These are phyloP conservation scores for Amazona ochrocephala DNA, from an alignment of 2,797 vertebrate species.

Conservation along the genomic window DNA sequence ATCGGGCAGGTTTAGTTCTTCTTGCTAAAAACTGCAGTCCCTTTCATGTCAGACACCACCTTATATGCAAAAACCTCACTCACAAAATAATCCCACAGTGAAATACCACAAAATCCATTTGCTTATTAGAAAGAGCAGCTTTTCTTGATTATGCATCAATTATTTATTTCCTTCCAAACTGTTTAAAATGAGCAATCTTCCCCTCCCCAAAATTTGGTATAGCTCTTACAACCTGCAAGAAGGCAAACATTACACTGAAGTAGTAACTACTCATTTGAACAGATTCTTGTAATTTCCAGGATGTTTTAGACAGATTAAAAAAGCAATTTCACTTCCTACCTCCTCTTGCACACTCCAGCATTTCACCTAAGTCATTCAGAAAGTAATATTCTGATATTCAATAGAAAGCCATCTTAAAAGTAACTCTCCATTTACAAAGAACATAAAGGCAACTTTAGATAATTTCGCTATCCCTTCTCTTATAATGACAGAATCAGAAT, in stretches of 20 bases:
- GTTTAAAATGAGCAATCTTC: neutral
- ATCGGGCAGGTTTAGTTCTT: neutral
- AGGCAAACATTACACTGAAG: neutral
- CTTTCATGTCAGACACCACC: neutral
- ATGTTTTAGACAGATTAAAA: neutral
- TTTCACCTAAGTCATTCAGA: neutral
- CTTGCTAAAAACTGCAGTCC: neutral
- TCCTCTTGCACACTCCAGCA: neutral
- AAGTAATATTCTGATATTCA: neutral
- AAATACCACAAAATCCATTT: neutral
- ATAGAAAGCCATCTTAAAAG: slow-evolving; percentile 7
- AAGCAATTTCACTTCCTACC: neutral
- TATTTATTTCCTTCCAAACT: neutral
- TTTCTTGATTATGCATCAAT: neutral
- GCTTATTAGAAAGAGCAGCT: neutral
- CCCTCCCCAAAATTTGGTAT: neutral
- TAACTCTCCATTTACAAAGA: neutral
- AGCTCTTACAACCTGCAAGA: neutral
- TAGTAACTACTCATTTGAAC: neutral
- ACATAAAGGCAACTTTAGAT: neutral
- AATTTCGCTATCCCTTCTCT: neutral
- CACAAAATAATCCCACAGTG: neutral
- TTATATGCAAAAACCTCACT: neutral
- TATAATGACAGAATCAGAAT: neutral
- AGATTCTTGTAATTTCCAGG: neutral